Conservation (phyloP, 2,888 invertebrate species). For the Dasypolia templi region DNA sequence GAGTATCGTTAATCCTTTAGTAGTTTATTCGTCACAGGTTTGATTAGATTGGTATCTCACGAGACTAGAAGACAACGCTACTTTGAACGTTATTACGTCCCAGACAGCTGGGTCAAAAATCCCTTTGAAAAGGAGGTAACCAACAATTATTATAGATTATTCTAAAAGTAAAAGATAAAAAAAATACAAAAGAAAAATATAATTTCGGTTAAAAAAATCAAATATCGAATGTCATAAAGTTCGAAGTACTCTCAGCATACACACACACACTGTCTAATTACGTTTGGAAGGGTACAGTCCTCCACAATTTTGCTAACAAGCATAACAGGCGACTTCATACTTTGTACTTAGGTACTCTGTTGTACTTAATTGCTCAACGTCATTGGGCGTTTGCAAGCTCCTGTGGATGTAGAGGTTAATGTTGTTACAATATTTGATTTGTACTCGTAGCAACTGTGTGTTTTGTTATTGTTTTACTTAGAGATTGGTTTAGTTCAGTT, state of each 20-base stretch:
- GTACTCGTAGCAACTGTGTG: neutral
- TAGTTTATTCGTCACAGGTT: constrained; percentile 16
- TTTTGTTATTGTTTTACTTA: neutral
- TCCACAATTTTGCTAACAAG: neutral
- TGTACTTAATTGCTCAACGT: constrained; percentile 21
- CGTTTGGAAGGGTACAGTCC: constrained; percentile 16
- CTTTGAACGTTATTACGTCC: neutral
- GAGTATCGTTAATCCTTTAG: constrained; percentile 14
- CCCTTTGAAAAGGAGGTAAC: neutral
- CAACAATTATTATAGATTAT: neutral
- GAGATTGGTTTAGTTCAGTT: neutral
- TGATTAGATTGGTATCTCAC: constrained; percentile 29
- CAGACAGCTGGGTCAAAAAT: neutral
- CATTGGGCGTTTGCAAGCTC: constrained; percentile 29
- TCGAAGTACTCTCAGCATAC: constrained; percentile 3
- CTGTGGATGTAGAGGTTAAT: no score
- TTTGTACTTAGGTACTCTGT: constrained; percentile 13
- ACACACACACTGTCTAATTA: constrained; percentile 10
- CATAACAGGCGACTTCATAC: constrained; percentile 1
- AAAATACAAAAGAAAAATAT: neutral
- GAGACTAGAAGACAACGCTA: neutral
- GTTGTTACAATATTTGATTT: neutral
- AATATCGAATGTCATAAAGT: constrained; percentile 2
- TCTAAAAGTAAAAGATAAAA: neutral
- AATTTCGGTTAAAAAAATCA: constrained; percentile 1